Evolutionary conservation across 2,888 invertebrate species (phyloP).

Genomic region (Sicus ferrugineus): DNA sequence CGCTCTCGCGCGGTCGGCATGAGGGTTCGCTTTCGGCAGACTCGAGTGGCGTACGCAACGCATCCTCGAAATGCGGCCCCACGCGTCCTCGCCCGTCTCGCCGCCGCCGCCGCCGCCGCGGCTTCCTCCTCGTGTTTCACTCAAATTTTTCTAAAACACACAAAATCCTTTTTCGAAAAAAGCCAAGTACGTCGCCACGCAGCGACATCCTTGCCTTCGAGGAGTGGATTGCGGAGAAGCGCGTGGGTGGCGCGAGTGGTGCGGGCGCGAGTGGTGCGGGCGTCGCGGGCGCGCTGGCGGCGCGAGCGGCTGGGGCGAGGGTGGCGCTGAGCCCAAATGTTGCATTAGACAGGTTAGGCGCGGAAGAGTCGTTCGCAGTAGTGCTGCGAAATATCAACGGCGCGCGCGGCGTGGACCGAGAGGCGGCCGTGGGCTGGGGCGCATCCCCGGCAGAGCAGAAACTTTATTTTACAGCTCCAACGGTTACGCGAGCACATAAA

Average conservation of each 20-base stretch:
- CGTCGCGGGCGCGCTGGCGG: background rate
- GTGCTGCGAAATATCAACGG: conserved; percentile 35
- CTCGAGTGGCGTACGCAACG: conserved; percentile 33
- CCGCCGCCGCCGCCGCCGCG: background rate
- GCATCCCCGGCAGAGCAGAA: conserved; percentile 39
- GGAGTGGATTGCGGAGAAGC: conserved; percentile 16
- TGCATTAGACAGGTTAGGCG: conserved; percentile 52
- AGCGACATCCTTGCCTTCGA: conserved; percentile 29
- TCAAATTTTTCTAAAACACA: conserved; percentile 32
- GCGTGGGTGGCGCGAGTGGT: conserved; percentile 6
- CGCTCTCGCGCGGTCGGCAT: conserved; percentile 1
- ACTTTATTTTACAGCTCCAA: conserved; percentile 43
- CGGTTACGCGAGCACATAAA: conserved; percentile 56
- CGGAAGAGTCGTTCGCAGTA: conserved; percentile 3
- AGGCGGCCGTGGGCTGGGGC: conserved; percentile 14
- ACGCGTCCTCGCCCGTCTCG: no score
- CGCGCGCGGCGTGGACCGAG: conserved; percentile 9
- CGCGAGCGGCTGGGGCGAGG: background rate
- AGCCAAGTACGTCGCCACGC: conserved; percentile 14
- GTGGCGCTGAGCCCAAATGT: conserved; percentile 47
- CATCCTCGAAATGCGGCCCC: conserved; percentile 20
- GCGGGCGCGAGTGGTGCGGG: background rate
- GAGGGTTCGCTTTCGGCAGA: conserved; percentile 18
- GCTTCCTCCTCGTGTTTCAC: conserved; percentile 25
- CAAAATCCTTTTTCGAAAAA: conserved; percentile 29